These are phyloP conservation scores for Anguilla rostrata DNA, from an alignment of 2,113 vertebrate genomes.

Conservation along the genomic window DNA sequence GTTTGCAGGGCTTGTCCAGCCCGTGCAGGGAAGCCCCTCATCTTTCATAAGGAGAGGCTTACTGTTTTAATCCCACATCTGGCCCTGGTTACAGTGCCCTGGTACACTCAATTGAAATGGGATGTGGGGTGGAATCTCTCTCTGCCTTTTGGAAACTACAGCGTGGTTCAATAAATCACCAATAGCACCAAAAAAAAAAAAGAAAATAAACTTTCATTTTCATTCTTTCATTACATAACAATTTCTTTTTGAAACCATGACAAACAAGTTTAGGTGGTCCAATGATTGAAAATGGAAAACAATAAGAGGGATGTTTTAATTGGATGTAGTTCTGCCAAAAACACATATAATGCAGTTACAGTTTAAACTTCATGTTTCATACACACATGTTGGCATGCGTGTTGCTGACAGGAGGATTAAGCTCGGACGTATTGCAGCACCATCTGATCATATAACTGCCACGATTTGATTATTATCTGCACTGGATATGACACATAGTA, in stretches of 20 bases:
- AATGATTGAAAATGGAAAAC: not conserved
- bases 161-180: not conserved
- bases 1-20: conserved; percentile 62
- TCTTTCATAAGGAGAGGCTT: conserved; percentile 68
- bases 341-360: not conserved
- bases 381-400: not conserved
- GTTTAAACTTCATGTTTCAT: not conserved
- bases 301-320: not conserved
- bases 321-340: not conserved
- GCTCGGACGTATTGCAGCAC: conserved; percentile 4
- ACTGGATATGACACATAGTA: not conserved
- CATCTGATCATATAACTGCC: conserved; percentile 3
- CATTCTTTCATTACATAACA: not conserved
- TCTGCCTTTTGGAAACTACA: conserved; percentile 14
- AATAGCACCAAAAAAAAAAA: conserved; percentile 1
- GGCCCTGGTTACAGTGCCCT: conserved; percentile 70
- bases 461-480: conserved; percentile 17
- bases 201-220: not conserved
- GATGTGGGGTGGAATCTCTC: conserved; percentile 26
- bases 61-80: conserved; percentile 76
- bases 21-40: conserved; percentile 64
- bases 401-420: not conserved
- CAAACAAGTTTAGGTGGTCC: not conserved
- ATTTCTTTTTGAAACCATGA: not conserved
- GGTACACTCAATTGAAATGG: conserved; percentile 54